Evolutionary conservation across 2,113 vertebrate species (phyloP).

Genomic region (human): GRCh38 chr12:124055501-124056000

Average conservation of each 20-base stretch:
- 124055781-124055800: not conserved
- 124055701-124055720: not conserved
- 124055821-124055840: no score
- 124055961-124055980: no score
- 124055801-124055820: not conserved
- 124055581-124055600: not conserved
- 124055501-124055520: not conserved
- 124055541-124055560: not conserved
- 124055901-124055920: not conserved
- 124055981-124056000: not conserved
- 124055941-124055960: not conserved
- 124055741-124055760: not conserved
- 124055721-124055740: not conserved
- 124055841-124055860: not conserved
- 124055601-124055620: not conserved
- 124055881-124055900: not conserved
- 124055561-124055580: not conserved
- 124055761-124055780: not conserved
- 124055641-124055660: not conserved
- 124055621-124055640: not conserved
- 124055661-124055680: not conserved
- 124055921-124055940: not conserved
- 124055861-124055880: not conserved
- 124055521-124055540: not conserved
- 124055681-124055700: not conserved